phyloP scores from a whole-genome alignment of 2,797 vertebrate genomes.

The Halcyon chelicuti region DNA sequence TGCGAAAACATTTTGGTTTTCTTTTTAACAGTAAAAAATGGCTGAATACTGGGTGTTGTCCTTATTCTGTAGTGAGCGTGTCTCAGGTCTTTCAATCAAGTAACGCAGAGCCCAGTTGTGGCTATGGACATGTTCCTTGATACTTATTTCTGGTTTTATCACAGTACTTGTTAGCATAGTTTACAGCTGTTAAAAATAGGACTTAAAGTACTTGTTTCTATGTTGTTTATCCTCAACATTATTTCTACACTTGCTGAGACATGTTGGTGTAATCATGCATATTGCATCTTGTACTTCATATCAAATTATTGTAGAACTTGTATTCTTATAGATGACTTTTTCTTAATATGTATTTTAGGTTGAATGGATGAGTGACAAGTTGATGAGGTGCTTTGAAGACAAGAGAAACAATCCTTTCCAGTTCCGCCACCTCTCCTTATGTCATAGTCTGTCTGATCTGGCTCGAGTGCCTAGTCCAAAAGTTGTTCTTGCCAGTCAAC shows the following conservation, averaged over 20 bases:
- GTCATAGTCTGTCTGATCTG: constrained; percentile 94
- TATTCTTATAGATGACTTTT: neutral
- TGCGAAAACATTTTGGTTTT: neutral
- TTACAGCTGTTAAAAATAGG: neutral
- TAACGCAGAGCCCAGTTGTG: neutral
- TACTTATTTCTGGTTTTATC: neutral
- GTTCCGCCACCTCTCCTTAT: constrained; percentile 95
- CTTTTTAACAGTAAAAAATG: neutral
- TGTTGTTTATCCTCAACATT: neutral
- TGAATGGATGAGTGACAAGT: constrained; percentile 99
- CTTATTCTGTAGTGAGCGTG: neutral
- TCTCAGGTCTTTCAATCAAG: neutral
- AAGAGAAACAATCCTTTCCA: constrained; percentile 99
- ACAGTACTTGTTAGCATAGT: neutral
- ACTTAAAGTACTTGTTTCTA: neutral
- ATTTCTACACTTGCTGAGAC: neutral
- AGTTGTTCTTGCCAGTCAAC: constrained; percentile 97
- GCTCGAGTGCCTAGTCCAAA: constrained; percentile 96
- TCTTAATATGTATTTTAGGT: constrained; percentile 79
- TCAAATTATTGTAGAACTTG: neutral
- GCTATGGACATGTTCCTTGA: neutral
- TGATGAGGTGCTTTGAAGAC: constrained; percentile 99
- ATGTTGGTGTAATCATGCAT: neutral
- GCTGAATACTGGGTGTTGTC: neutral
- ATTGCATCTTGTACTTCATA: neutral